Evolutionary conservation across 1,140 invertebrate genomes (phyloP), one percentile per base, ranked within the genome.

Genomic region (Cydia splendana): DNA sequence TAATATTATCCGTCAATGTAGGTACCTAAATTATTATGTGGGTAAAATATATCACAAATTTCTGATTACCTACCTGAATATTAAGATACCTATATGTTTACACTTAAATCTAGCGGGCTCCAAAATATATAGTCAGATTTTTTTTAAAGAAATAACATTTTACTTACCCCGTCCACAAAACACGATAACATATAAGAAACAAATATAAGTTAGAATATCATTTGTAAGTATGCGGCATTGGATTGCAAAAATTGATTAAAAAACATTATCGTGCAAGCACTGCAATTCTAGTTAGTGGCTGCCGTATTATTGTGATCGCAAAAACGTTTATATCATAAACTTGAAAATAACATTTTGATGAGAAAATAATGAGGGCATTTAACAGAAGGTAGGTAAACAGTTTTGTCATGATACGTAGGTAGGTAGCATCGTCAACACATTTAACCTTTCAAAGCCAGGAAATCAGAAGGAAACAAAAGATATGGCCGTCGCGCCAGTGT

Each of bases 281-380:
- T 62, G 57, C 15, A 20, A 57, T 0, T 57, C 0, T 62, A 62
- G 24, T 24, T 24, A 20, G 57, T 20, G 15, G 1, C 53, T 6
- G 57, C 9, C 9, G 20, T 62, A 12, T 9, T 62, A 12, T 9
- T 20, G 18, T 20, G 53, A 62, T 62, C 9, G 18, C 53, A 9
- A 24, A 53, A 62, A 62, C 20, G 57, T 24, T 62, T 62, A 62
- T 24, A 62, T 0, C 10, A 62, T 62, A 62, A 30, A 62, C 9
- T 62, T 62, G 57, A 62, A 62, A 62, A 62, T 9, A 57, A 57
- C 57, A 62, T 53, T 18, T 18, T 62, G 57, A 62, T 62, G 57
- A 24, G 57, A 62, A 62, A 62, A 62, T 62, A 62, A 62, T 62
- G 6, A 62, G 7, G 4, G 18, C 10, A 12, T 62, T 62, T 62